Conservation (phyloP, 2,797 vertebrate species). For the Decapterus maruadsi region DNA sequence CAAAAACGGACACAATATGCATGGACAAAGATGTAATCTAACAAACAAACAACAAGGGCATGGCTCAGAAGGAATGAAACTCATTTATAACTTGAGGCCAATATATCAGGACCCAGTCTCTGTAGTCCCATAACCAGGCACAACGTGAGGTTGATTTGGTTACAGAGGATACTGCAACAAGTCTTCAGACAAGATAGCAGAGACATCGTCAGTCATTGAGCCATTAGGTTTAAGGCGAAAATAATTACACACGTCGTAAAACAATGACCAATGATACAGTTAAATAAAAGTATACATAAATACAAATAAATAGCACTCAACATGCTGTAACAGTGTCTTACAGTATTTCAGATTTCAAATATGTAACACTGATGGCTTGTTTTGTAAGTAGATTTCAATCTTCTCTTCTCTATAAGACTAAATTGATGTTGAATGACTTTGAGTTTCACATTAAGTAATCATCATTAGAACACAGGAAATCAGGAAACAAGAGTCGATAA, state of each 20-base stretch:
- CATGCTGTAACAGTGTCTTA: slow-evolving; percentile 65
- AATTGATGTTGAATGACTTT: slow-evolving; percentile 45
- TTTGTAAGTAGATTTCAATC: slow-evolving; percentile 39
- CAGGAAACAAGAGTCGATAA: slow-evolving; percentile 36
- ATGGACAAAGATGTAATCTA: slow-evolving; percentile 46
- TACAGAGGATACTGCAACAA: slow-evolving; percentile 71
- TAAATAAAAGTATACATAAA: slow-evolving; percentile 42
- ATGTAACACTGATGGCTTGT: slow-evolving; percentile 59
- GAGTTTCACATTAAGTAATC: slow-evolving; percentile 43
- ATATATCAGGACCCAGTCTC: slow-evolving; percentile 57
- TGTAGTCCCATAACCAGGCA: slow-evolving; percentile 77
- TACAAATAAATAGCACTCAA: slow-evolving; percentile 49
- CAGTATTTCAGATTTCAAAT: slow-evolving; percentile 47
- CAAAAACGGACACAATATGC: slow-evolving; percentile 48
- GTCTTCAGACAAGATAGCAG: slow-evolving; percentile 63
- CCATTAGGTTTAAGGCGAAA: slow-evolving; percentile 64
- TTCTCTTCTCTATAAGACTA: slow-evolving; percentile 24
- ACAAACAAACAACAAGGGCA: slow-evolving; percentile 60
- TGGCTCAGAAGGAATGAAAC: slow-evolving; percentile 68
- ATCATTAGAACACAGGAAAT: slow-evolving; percentile 27
- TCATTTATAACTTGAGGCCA: slow-evolving; percentile 56
- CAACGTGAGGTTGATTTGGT: slow-evolving; percentile 79
- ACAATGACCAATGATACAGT: slow-evolving; percentile 24
- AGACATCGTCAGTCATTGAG: slow-evolving; percentile 54
- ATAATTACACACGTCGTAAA: slow-evolving; percentile 46